Evolutionary conservation across 2,797 vertebrate species (phyloP).

Genomic region (Eurystomus glaucurus): DNA sequence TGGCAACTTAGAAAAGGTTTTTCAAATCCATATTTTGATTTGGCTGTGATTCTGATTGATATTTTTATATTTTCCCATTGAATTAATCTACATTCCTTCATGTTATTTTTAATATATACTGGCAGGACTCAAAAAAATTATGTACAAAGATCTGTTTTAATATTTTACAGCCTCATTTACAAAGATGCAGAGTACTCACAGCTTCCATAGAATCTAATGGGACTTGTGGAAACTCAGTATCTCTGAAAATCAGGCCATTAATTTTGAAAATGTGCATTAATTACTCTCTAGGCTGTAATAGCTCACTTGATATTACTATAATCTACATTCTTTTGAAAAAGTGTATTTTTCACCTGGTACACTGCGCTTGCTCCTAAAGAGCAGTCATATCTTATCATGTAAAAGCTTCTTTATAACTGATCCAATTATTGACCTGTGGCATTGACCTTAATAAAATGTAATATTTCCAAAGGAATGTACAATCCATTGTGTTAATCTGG

Average conservation of each 20-base stretch:
- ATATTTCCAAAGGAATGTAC: conserved; percentile 64
- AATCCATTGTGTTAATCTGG: conserved; percentile 67
- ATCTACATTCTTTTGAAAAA: conserved; percentile 64
- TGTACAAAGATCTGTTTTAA: neutral
- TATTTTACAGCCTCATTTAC: conserved; percentile 41
- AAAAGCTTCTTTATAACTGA: conserved; percentile 67
- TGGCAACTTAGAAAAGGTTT: neutral
- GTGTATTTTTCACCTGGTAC: conserved; percentile 52
- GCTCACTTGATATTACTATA: conserved; percentile 55
- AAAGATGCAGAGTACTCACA: conserved; percentile 20
- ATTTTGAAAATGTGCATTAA: conserved; percentile 74
- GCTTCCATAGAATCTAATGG: conserved; percentile 35
- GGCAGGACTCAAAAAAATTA: neutral
- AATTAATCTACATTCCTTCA: neutral
- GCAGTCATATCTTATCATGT: conserved; percentile 63
- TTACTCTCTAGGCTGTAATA: conserved; percentile 63
- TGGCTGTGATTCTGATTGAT: neutral
- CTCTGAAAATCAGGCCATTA: conserved; percentile 68
- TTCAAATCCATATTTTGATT: neutral
- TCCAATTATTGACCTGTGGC: conserved; percentile 70
- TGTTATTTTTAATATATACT: neutral
- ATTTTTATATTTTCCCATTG: neutral
- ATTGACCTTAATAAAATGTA: conserved; percentile 73
- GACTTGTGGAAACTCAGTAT: conserved; percentile 44
- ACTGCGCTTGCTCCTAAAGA: conserved; percentile 14